phyloP scores from a whole-genome alignment of 2,797 vertebrate genomes.

The Epinephelus malabaricus region DNA sequence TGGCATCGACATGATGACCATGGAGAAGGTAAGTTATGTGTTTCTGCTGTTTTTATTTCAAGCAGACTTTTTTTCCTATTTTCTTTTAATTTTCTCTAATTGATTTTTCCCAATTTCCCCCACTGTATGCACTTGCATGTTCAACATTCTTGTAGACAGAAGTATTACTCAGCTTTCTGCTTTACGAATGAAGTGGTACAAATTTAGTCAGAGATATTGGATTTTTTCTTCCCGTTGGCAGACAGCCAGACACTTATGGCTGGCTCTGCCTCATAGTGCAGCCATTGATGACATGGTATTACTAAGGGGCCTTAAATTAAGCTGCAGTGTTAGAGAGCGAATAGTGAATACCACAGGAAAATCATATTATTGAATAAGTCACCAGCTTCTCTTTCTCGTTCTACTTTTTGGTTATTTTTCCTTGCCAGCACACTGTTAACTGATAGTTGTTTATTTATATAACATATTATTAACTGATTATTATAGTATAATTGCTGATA shows the following conservation, averaged over 20 bases:
- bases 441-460: not conserved
- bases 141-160: conserved; percentile 17
- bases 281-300: conserved; percentile 38
- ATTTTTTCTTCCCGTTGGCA: conserved; percentile 39
- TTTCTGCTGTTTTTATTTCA: conserved; percentile 11
- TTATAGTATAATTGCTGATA: not conserved
- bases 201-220: conserved; percentile 41
- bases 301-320: conserved; percentile 27
- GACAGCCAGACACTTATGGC: conserved; percentile 37
- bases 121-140: conserved; percentile 1
- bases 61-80: not conserved
- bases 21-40: conserved; percentile 92
- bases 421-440: not conserved
- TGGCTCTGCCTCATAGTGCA: conserved; percentile 33
- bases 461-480: not conserved
- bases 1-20: conserved; percentile 99
- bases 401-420: not conserved
- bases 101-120: not conserved
- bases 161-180: conserved; percentile 18
- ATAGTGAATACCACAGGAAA: not conserved
- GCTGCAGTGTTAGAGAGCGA: conserved; percentile 4
- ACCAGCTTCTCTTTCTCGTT: not conserved
- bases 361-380: not conserved
- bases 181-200: conserved; percentile 19
- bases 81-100: not conserved